Conservation (phyloP, 2,797 vertebrate genomes). For the Alfaro cultratus region DNA sequence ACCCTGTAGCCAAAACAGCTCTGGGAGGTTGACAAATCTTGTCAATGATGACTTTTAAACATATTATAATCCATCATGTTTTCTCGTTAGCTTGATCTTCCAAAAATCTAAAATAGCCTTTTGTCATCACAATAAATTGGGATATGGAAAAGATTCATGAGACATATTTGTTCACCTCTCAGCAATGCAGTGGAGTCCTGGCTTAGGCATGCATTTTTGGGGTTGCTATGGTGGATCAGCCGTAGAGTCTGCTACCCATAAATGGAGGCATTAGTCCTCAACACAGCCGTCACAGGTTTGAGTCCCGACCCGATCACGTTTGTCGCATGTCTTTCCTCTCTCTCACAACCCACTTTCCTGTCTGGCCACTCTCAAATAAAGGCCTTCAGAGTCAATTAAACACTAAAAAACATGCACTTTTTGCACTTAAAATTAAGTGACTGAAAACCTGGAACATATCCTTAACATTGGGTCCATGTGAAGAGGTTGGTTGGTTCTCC, state of each 20-base stretch:
- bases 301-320: no score
- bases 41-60: neutral
- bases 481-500: neutral
- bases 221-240: no score
- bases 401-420: no score
- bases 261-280: no score
- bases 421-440: no score
- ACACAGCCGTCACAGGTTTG: no score
- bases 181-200: neutral
- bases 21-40: neutral
- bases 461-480: neutral
- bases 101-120: neutral
- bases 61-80: neutral
- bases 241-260: no score
- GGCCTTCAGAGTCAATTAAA: no score
- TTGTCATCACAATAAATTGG: neutral
- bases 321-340: no score
- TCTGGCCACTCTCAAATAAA: no score
- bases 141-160: neutral
- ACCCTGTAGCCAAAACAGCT: conserved; percentile 2
- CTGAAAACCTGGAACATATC: neutral
- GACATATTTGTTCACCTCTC: neutral
- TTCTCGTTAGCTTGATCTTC: neutral
- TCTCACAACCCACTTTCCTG: no score
- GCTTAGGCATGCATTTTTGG: neutral